Conservation (phyloP, 2,888 invertebrate species). For the Orthosia incerta region DNA sequence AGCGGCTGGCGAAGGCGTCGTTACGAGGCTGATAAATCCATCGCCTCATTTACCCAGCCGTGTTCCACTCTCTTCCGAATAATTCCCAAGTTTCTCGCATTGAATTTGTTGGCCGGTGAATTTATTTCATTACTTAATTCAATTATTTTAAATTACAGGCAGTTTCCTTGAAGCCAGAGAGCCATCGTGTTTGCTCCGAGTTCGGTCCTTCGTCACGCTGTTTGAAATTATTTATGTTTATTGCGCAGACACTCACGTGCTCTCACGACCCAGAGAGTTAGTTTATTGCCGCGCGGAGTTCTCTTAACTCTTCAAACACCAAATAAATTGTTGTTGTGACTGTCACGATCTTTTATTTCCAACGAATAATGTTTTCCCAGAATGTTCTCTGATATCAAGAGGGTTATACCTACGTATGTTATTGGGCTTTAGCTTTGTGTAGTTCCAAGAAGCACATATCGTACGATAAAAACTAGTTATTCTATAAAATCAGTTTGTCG, state of each 20-base stretch:
- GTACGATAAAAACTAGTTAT: not conserved
- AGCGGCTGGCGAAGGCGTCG: not conserved
- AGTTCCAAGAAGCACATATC: not conserved
- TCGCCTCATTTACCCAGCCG: constrained; percentile 39
- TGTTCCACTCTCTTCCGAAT: constrained; percentile 38
- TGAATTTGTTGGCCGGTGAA: constrained; percentile 53
- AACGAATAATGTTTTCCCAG: constrained; percentile 2
- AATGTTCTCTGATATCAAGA: not conserved
- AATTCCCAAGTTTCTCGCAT: constrained; percentile 48
- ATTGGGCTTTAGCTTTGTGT: not conserved
- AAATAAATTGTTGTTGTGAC: constrained; percentile 11
- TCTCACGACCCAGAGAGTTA: not conserved
- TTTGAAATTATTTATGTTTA: constrained; percentile 28
- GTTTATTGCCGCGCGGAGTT: constrained; percentile 11
- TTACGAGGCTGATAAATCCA: constrained; percentile 32
- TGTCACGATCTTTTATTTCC: constrained; percentile 25
- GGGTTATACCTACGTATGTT: not conserved
- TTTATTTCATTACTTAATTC: constrained; percentile 61
- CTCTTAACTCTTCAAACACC: constrained; percentile 28
- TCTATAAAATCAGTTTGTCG: not conserved
- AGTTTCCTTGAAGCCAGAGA: constrained; percentile 27
- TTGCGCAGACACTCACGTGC: constrained; percentile 7
- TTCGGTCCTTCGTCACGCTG: constrained; percentile 17
- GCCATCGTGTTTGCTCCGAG: constrained; percentile 18
- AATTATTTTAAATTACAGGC: constrained; percentile 59